A percentile compares a stretch with the other conserved stretches of the same genome.
These are phyloP conservation scores for Propsilocerus akamusi DNA, from an alignment of 1,140 invertebrate genomes.

Conservation along the genomic window DNA sequence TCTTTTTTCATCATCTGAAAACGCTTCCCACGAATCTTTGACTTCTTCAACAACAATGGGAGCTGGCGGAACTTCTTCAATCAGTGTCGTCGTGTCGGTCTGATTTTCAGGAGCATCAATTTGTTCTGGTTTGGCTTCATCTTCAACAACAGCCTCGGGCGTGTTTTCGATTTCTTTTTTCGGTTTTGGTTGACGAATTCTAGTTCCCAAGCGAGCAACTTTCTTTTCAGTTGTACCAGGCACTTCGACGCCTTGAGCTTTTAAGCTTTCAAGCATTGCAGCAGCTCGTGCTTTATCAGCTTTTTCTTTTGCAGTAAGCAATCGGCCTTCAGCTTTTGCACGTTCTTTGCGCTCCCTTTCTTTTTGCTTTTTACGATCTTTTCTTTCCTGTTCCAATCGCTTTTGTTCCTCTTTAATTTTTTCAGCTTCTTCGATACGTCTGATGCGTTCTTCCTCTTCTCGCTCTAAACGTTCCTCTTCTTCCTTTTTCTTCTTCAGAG, in stretches of 20 bases:
- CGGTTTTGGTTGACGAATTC: slow-evolving; percentile 51
- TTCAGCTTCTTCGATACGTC: slow-evolving; percentile 54
- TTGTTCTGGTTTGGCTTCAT: slow-evolving; percentile 23
- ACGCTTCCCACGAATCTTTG: slow-evolving; percentile 5
- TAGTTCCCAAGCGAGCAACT: slow-evolving; percentile 45
- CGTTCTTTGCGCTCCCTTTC: slow-evolving; percentile 88
- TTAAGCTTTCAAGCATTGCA: slow-evolving; percentile 70
- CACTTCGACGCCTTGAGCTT: slow-evolving; percentile 65
- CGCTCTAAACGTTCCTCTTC: slow-evolving; percentile 60
- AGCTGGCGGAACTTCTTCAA: slow-evolving; percentile 27
- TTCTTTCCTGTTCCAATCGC: slow-evolving; percentile 65
- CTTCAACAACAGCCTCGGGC: slow-evolving; percentile 16
- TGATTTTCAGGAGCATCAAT: slow-evolving; percentile 26
- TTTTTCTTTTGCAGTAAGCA: slow-evolving; percentile 82
- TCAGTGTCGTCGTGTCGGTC: slow-evolving; percentile 19
- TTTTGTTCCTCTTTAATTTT: slow-evolving; percentile 50
- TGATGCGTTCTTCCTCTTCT: slow-evolving; percentile 66
- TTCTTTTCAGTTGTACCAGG: slow-evolving; percentile 37
- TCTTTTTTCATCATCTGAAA: slow-evolving; percentile 20
- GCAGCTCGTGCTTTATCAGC: slow-evolving; percentile 72
- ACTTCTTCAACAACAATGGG: slow-evolving; percentile 24
- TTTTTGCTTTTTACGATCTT: slow-evolving; percentile 82
- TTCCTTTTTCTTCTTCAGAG: slow-evolving; percentile 70
- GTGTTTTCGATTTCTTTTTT: slow-evolving; percentile 27
- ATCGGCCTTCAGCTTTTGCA: slow-evolving; percentile 86